A percentile compares a stretch with the other conserved stretches of the same genome.
Evolutionary conservation across 2,888 invertebrate species (phyloP).

Genomic region (Mycalesis mineus): DNA sequence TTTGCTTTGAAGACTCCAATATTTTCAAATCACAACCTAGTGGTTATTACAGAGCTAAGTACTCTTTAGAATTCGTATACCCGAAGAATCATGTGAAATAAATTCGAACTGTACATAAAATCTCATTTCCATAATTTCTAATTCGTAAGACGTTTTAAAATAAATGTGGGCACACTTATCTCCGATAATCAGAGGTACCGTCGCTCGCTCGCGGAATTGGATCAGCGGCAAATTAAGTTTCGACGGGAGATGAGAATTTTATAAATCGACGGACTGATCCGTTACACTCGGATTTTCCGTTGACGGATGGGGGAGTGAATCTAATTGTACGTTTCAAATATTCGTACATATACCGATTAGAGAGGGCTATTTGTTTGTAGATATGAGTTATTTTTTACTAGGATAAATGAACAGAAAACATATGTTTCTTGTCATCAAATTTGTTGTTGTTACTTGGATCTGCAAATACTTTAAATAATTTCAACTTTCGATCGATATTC

Average conservation of each 20-base stretch:
- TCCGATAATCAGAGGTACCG: constrained; percentile 9
- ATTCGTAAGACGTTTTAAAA: constrained; percentile 6
- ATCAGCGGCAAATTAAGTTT: constrained; percentile 14
- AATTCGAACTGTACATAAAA: neutral
- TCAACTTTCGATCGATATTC: no score
- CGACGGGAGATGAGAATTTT: constrained; percentile 12
- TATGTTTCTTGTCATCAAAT: no score
- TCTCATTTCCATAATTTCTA: constrained; percentile 1
- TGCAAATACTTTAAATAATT: no score
- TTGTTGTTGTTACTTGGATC: no score
- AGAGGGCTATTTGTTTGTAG: no score
- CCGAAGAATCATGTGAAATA: neutral
- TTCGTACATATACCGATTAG: neutral
- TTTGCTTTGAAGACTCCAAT: no score
- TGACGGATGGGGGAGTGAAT: constrained; percentile 1
- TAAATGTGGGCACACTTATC: constrained; percentile 5
- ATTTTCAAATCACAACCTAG: no score
- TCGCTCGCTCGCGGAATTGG: constrained; percentile 5
- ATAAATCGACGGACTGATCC: constrained; percentile 9
- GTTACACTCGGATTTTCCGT: constrained; percentile 7
- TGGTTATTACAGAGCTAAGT: no score
- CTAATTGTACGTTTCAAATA: constrained; percentile 7
- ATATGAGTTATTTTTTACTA: no score
- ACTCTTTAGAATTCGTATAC: no score
- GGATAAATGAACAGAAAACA: no score